phyloP scores from a whole-genome alignment of 2,888 invertebrate genomes.

The Standfussiana lucernea region DNA sequence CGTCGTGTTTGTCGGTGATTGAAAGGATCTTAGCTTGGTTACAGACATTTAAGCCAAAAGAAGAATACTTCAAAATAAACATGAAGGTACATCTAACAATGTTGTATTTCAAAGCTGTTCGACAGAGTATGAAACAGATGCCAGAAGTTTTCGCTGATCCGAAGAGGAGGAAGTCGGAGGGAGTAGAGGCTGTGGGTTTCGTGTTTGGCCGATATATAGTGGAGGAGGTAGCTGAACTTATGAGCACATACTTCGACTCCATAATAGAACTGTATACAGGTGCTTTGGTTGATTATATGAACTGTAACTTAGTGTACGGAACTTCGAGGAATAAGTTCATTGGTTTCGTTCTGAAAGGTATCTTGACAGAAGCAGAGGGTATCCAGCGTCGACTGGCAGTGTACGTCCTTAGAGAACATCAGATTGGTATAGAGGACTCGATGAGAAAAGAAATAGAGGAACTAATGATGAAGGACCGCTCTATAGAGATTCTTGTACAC shows the following conservation, averaged over 20 bases:
- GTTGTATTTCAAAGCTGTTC: constrained; percentile 77
- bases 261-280: constrained; percentile 72
- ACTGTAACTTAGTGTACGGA: constrained; percentile 23
- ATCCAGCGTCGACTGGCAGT: constrained; percentile 45
- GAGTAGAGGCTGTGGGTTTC: constrained; percentile 72
- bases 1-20: constrained; percentile 73
- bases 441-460: constrained; percentile 35
- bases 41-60: constrained; percentile 72
- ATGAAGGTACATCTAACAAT: constrained; percentile 75
- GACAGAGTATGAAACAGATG: constrained; percentile 69
- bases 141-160: constrained; percentile 71
- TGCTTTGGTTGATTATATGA: constrained; percentile 66
- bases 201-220: constrained; percentile 76
- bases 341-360: constrained; percentile 40
- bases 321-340: constrained; percentile 31
- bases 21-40: constrained; percentile 72
- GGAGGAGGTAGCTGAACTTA: constrained; percentile 72
- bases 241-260: constrained; percentile 73
- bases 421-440: constrained; percentile 13
- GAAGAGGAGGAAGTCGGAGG: constrained; percentile 66
- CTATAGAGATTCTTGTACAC: constrained; percentile 23
- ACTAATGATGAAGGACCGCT: constrained; percentile 17
- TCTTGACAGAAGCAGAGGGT: constrained; percentile 39
- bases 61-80: constrained; percentile 73
- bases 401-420: constrained; percentile 27